Evolutionary conservation across 2,113 vertebrate species (phyloP).

Genomic region (Notarius quadriscutis): DNA sequence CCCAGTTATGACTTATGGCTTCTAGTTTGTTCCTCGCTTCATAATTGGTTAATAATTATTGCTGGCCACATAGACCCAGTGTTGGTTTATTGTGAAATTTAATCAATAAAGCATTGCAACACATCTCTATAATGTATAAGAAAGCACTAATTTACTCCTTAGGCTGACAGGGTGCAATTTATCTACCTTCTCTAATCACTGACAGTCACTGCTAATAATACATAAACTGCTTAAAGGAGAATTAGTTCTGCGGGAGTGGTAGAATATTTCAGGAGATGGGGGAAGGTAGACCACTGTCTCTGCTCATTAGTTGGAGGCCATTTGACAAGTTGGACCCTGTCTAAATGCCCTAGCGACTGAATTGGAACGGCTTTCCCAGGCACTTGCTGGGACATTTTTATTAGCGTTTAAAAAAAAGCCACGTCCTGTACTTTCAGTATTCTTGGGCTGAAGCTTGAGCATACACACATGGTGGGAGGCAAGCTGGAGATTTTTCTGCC

Average conservation of each 20-base stretch:
- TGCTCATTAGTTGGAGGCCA: conserved; percentile 69
- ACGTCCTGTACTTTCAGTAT: conserved; percentile 61
- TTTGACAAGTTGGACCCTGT: conserved; percentile 62
- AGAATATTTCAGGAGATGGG: conserved; percentile 59
- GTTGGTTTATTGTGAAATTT: conserved; percentile 51
- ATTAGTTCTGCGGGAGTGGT: conserved; percentile 63
- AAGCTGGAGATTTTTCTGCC: conserved; percentile 68
- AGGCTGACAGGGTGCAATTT: conserved; percentile 63
- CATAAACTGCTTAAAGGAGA: conserved; percentile 69
- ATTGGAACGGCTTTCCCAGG: conserved; percentile 65
- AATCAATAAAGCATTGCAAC: conserved; percentile 54
- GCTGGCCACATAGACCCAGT: conserved; percentile 15
- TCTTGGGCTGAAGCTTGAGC: conserved; percentile 60
- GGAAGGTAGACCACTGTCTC: conserved; percentile 57
- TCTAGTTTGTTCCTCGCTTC: conserved; percentile 57
- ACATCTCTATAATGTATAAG: conserved; percentile 42
- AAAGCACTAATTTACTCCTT: conserved; percentile 56
- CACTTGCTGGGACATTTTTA: conserved; percentile 65
- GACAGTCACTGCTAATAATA: conserved; percentile 67
- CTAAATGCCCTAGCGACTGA: conserved; percentile 63
- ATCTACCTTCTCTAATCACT: conserved; percentile 68
- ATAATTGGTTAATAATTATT: conserved; percentile 49
- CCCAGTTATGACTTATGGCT: conserved; percentile 13
- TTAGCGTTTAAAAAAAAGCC: conserved; percentile 61
- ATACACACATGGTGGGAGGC: conserved; percentile 61